phyloP scores from a whole-genome alignment of 2,888 invertebrate genomes.

The Horisme vitalbata region DNA sequence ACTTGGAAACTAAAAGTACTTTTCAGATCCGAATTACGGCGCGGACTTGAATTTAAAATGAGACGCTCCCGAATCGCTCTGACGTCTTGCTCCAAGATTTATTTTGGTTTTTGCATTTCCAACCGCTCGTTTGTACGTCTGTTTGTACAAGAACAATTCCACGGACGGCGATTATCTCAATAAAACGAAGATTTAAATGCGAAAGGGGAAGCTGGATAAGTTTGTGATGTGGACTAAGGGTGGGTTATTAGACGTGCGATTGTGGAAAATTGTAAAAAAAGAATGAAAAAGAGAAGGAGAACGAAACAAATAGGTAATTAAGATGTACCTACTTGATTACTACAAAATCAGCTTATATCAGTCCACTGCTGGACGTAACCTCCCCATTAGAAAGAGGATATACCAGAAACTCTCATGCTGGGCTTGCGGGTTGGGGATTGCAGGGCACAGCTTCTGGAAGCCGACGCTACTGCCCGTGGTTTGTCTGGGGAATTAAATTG shows the following conservation, averaged over 20 bases:
- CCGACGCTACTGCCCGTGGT: no score
- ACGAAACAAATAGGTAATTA: no score
- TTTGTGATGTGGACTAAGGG: not conserved
- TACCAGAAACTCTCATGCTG: no score
- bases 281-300: no score
- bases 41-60: slow-evolving; percentile 65
- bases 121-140: slow-evolving; percentile 44
- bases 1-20: slow-evolving; percentile 9
- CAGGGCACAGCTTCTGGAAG: no score
- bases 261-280: not conserved
- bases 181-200: slow-evolving; percentile 47
- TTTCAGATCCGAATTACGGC: slow-evolving; percentile 46
- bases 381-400: no score
- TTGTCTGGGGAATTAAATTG: no score
- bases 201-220: slow-evolving; percentile 5
- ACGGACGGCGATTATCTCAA: slow-evolving; percentile 55
- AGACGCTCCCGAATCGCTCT: slow-evolving; percentile 48
- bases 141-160: slow-evolving; percentile 44
- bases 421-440: no score
- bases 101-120: slow-evolving; percentile 70
- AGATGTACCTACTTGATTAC: no score
- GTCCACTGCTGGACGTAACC: no score
- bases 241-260: not conserved
- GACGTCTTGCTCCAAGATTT: slow-evolving; percentile 63
- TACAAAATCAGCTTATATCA: no score